These are phyloP conservation scores for Megatriorchis doriae DNA, from an alignment of 2,113 vertebrate genomes.

Conservation along the genomic window DNA sequence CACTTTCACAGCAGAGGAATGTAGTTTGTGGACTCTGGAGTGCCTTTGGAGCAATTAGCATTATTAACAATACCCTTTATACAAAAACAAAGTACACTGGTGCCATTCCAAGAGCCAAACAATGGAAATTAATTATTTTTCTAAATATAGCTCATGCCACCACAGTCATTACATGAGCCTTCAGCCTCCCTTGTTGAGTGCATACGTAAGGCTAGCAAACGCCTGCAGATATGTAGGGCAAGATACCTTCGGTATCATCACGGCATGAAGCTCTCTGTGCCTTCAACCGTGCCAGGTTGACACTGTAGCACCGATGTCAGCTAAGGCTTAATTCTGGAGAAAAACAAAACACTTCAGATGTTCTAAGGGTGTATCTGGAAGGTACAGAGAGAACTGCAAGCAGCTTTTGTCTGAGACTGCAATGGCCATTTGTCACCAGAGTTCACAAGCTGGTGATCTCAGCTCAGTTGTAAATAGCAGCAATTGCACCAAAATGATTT, in stretches of 20 bases:
- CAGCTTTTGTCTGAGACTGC: background rate
- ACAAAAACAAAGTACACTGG: background rate
- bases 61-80: background rate
- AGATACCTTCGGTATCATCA: fast-evolving
- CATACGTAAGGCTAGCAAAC: fast-evolving
- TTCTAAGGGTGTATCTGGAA: background rate
- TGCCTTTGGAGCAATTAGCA: background rate
- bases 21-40: background rate
- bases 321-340: background rate
- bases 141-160: background rate
- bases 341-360: background rate
- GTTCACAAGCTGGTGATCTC: background rate
- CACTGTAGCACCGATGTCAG: background rate
- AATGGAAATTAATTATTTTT: background rate
- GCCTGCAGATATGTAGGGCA: fast-evolving
- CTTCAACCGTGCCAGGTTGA: fast-evolving
- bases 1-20: background rate
- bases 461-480: background rate
- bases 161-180: background rate
- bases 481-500: fast-evolving
- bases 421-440: background rate
- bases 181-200: background rate
- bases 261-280: fast-evolving
- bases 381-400: background rate
- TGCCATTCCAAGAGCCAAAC: background rate